Percentiles rank a stretch among this genome's conserved stretches.
Evolutionary conservation across 35 echinoderm and acorn worm species (phyloP).

Genomic region (Apostichopus californicus): DNA sequence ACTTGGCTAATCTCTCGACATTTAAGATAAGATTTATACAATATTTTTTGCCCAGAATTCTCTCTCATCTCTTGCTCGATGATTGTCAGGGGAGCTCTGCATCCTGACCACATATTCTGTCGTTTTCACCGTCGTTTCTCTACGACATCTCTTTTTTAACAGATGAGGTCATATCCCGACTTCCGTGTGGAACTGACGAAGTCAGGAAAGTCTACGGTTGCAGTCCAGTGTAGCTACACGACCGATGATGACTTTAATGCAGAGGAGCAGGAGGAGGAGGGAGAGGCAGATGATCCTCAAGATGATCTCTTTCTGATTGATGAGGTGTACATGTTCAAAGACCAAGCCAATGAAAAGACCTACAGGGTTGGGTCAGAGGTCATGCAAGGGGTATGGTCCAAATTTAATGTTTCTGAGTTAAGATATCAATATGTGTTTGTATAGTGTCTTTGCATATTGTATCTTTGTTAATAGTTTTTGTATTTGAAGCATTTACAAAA

Average conservation of each 20-base stretch:
- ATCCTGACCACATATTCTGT: too few relatives aligned
- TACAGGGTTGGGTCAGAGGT: constrained; percentile 96
- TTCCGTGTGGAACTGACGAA: constrained; percentile 90
- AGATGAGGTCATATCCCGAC: constrained; percentile 96
- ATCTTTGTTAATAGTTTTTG: too few relatives aligned
- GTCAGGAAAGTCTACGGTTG: constrained; percentile 54
- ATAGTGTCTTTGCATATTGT: too few relatives aligned
- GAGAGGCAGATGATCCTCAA: constrained; percentile 28
- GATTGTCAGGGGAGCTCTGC: too few relatives aligned
- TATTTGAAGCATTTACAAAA: too few relatives aligned
- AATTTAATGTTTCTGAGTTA: neutral
- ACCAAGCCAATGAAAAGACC: constrained; percentile 55
- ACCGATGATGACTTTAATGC: constrained; percentile 49
- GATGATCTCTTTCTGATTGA: constrained; percentile 86
- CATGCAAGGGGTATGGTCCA: constrained; percentile 87
- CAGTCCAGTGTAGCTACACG: constrained; percentile 78
- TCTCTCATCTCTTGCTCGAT: too few relatives aligned
- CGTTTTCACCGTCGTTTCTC: neutral
- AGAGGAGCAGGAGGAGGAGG: constrained; percentile 60
- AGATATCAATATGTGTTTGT: too few relatives aligned
- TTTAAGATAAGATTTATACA: too few relatives aligned
- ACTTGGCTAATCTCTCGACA: too few relatives aligned
- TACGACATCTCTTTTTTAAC: neutral
- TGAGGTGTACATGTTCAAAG: constrained; percentile 75
- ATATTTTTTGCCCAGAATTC: too few relatives aligned